These are phyloP conservation scores for Synanceia verrucosa DNA, from an alignment of 2,797 vertebrate species.

Conservation along the genomic window DNA sequence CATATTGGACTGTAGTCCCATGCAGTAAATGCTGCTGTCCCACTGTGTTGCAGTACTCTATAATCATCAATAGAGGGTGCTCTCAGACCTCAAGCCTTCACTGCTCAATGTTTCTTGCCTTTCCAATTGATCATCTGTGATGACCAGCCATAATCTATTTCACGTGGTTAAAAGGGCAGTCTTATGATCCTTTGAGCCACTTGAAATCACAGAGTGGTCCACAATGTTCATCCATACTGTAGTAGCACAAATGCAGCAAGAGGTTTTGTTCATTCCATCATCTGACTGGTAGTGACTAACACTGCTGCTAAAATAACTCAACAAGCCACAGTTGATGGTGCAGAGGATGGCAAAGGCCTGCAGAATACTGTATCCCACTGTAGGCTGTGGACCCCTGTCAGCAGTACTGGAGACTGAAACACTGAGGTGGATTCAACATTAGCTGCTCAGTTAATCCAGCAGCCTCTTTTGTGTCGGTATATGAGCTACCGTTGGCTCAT, in stretches of 20 bases:
- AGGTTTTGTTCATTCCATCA: conserved; percentile 30
- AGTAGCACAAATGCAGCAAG: conserved; percentile 25
- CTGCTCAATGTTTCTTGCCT: conserved; percentile 12
- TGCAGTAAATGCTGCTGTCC: background rate
- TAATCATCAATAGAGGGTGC: conserved; percentile 55
- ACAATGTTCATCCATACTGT: conserved; percentile 20
- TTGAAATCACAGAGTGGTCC: conserved; percentile 37
- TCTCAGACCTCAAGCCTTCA: conserved; percentile 31
- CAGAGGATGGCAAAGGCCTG: conserved; percentile 56
- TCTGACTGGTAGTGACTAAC: conserved; percentile 53
- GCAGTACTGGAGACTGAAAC: conserved; percentile 58
- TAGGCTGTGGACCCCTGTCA: conserved; percentile 69
- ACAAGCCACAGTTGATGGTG: conserved; percentile 53
- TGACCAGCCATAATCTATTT: conserved; percentile 47
- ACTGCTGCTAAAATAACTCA: conserved; percentile 49
- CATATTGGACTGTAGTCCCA: background rate
- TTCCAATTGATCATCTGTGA: conserved; percentile 47
- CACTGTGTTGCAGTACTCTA: conserved; percentile 16
- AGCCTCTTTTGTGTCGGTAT: conserved; percentile 19
- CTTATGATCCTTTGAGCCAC: conserved; percentile 45
- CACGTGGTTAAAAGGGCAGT: conserved; percentile 47
- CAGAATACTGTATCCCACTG: conserved; percentile 65
- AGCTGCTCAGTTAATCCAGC: conserved; percentile 42
- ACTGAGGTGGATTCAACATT: conserved; percentile 53
- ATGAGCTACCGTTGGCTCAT: conserved; percentile 21